phyloP scores from a whole-genome alignment of 2,113 vertebrate species.

The Thermophis baileyi region DNA sequence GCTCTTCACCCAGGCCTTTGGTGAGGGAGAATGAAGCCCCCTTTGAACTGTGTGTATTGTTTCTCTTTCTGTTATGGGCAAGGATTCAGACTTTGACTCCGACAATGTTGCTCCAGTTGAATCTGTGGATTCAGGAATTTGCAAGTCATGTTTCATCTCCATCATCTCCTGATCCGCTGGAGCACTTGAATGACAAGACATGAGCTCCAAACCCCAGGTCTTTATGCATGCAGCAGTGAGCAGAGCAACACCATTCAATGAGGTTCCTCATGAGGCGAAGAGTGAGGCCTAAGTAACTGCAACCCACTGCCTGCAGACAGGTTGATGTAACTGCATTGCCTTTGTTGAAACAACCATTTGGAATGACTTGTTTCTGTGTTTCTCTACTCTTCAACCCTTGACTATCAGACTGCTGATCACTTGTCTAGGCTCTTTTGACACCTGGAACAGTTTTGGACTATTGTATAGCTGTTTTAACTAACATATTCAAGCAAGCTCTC shows the following conservation, averaged over 20 bases:
- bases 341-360: not conserved
- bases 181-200: not conserved
- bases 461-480: not conserved
- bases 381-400: not conserved
- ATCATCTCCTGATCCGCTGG: not conserved
- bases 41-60: not conserved
- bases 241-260: not conserved
- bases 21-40: not conserved
- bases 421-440: not conserved
- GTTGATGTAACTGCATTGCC: not conserved
- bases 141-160: not conserved
- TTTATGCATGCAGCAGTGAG: not conserved
- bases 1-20: not conserved
- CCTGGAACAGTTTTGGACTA: too few relatives aligned
- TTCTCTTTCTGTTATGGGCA: not conserved
- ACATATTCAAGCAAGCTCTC: not conserved
- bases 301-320: not conserved
- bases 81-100: not conserved
- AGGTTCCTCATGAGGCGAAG: not conserved
- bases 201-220: not conserved
- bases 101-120: not conserved
- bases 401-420: not conserved
- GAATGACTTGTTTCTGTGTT: not conserved
- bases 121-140: not conserved
- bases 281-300: not conserved